Percentiles rank a stretch among this genome's conserved stretches.
phyloP scores from a whole-genome alignment of 1,140 invertebrate species.

The Zaprionus africanus region DNA sequence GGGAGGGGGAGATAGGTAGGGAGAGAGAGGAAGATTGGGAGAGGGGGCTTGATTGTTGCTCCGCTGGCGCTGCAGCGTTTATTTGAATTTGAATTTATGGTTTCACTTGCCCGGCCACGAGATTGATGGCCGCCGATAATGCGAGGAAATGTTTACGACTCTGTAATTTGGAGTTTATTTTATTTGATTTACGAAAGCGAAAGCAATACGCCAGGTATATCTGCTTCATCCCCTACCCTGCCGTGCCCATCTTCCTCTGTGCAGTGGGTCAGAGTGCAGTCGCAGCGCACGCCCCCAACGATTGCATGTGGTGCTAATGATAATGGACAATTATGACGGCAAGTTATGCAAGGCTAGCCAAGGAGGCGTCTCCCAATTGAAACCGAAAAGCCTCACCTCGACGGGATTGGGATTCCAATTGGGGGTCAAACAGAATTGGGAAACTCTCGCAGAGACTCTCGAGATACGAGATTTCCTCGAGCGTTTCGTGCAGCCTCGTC shows the following conservation, averaged over 20 bases:
- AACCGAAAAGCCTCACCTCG: background rate
- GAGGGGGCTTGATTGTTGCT: constrained; percentile 9
- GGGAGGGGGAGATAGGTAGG: background rate
- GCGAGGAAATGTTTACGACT: constrained; percentile 79
- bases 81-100: constrained; percentile 75
- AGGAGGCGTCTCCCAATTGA: constrained; percentile 1
- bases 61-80: constrained; percentile 42
- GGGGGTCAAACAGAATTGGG: background rate
- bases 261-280: constrained; percentile 45
- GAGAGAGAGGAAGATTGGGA: background rate
- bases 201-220: constrained; percentile 27
- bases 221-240: background rate
- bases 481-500: constrained; percentile 13
- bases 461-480: constrained; percentile 15
- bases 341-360: constrained; percentile 30
- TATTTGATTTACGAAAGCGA: constrained; percentile 80
- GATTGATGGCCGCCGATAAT: constrained; percentile 82
- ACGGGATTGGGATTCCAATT: background rate
- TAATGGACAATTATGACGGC: constrained; percentile 53
- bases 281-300: constrained; percentile 20
- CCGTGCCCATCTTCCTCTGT: background rate
- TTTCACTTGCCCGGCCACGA: constrained; percentile 68
- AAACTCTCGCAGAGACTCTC: too few relatives aligned
- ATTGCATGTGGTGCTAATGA: constrained; percentile 65
- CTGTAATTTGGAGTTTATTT: constrained; percentile 79